phyloP scores from a whole-genome alignment of 2,888 invertebrate species.

The Siphlonurus alternatus region DNA sequence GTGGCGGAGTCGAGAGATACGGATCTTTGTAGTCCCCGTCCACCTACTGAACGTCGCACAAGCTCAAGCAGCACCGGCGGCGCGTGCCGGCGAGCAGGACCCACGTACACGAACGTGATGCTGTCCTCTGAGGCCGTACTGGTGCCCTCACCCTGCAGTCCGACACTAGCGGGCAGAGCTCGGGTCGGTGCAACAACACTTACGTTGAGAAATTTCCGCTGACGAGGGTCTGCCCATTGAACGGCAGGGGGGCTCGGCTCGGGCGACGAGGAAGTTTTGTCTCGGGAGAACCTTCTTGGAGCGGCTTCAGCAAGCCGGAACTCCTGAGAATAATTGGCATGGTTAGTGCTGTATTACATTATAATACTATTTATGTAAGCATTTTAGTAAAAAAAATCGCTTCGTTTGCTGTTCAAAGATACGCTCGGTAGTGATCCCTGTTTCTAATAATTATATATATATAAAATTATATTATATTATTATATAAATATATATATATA shows the following conservation, averaged over 20 bases:
- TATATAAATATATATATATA: no score
- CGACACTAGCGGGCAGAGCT: background rate
- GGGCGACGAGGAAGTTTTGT: background rate
- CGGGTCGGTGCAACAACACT: background rate
- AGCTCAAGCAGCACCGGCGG: conserved; percentile 8
- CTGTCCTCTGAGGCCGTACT: conserved; percentile 11
- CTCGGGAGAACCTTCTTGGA: background rate
- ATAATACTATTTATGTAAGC: no score
- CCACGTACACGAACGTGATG: conserved; percentile 12
- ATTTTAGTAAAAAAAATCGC: no score
- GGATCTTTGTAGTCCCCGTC: background rate
- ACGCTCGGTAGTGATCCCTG: no score
- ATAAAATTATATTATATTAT: no score
- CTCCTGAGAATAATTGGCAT: background rate
- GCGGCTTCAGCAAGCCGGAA: background rate
- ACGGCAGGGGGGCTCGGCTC: background rate
- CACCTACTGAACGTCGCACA: conserved; percentile 4
- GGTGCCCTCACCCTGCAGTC: conserved; percentile 1
- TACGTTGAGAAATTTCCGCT: background rate
- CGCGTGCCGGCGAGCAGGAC: conserved; percentile 5
- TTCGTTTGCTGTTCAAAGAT: no score
- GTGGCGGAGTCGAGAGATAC: background rate
- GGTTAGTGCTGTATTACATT: no score
- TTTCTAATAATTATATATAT: no score
- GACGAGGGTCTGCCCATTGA: background rate